Evolutionary conservation across 2,888 invertebrate species (phyloP), one percentile per base, ranked within the genome.

Genomic region (Glaucopsyche alexis): DNA sequence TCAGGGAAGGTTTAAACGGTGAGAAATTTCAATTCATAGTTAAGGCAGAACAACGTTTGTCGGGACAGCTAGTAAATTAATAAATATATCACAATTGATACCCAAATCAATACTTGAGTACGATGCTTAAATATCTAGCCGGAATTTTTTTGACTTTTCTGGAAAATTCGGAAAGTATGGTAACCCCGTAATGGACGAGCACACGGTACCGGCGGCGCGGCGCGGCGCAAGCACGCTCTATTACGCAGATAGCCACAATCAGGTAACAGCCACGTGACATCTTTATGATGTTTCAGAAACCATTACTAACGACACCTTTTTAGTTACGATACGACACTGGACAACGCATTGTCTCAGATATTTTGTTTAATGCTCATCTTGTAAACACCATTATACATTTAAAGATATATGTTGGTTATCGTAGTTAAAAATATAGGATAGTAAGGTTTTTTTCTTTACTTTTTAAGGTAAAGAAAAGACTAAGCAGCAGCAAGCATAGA

Each of bases 281-380:
- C 93, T 93, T 93, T 93, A 93, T 93, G 93, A 93, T 88, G 92
- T 87, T 87, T 89, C 89, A 88, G 88, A 91, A 87, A 88, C 91
- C 93, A 93, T 93, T 91, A 93, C 90, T 89, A 91, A 91, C 91
- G 92, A 93, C 93, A 92, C 93, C 92, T 91, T 92, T 91, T 92
- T 92, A 93, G 93, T 93, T 93, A 92, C 81, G 92, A 93, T 92
- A 93, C 84, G 64, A 19, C 86, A 83, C 78, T 71, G 75, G 79
- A 91, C 89, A 90, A 90, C 89, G 88, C 87, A 87, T 79, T 85
- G 83, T 78, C 77, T 77, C 78, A 78, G 75, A 78, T 64, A 42
- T 65, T 69, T 69, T 49, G 47, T 19, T 47, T 7, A 69, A 19
- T 38, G 29, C 29, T 69, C 19, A 47, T 67, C 45, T 67, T 49